These are phyloP conservation scores for Cynopterus brachyotis DNA, from an alignment of 2,113 vertebrate species.

Conservation along the genomic window DNA sequence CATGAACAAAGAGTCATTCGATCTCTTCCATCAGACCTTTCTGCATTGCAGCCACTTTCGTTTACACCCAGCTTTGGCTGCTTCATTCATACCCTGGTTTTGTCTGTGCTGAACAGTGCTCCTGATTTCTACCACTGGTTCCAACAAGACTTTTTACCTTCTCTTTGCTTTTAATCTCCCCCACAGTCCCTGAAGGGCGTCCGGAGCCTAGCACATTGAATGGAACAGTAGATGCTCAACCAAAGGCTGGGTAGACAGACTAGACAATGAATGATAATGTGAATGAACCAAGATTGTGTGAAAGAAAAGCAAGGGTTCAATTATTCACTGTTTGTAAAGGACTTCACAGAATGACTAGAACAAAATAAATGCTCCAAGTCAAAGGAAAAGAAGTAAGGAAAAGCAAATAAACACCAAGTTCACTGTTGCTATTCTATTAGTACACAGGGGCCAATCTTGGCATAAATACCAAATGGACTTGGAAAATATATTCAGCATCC, in stretches of 20 bases:
- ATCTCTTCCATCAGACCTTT: conserved; percentile 64
- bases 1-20: conserved; percentile 79
- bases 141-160: background rate
- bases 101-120: background rate
- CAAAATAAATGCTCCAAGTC: background rate
- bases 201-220: background rate
- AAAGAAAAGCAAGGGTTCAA: background rate
- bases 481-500: background rate
- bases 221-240: background rate
- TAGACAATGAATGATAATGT: background rate
- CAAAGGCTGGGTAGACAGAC: background rate
- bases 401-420: background rate
- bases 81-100: background rate
- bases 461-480: background rate
- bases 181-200: background rate
- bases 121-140: background rate
- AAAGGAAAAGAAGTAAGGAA: background rate
- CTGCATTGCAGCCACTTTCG: conserved; percentile 43
- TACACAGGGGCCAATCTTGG: background rate
- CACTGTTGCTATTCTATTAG: background rate
- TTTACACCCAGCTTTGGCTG: background rate
- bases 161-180: background rate
- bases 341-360: background rate
- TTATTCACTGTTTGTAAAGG: background rate
- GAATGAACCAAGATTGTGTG: background rate